A percentile compares a stretch with the other conserved stretches of the same genome.
Evolutionary conservation across 2,888 invertebrate genomes (phyloP).

Genomic region (Torymus texanus): DNA sequence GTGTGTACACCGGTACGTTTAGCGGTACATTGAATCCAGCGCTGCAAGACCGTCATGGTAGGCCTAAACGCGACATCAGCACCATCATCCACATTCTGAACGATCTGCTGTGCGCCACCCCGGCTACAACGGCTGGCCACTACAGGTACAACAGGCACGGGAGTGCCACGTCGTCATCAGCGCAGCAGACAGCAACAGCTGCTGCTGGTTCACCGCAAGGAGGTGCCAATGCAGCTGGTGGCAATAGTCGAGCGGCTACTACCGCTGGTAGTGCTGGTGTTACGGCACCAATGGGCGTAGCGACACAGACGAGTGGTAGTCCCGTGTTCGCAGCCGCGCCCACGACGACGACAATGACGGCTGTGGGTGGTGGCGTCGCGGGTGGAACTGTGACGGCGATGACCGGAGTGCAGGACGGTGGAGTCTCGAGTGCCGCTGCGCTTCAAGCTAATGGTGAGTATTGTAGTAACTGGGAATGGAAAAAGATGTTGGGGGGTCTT

Average conservation of each 20-base stretch:
- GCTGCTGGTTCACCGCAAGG: no score
- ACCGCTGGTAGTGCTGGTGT: no score
- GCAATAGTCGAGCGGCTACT: no score
- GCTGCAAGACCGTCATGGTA: slow-evolving; percentile 91
- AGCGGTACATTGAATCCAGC: slow-evolving; percentile 96
- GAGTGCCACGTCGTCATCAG: slow-evolving; percentile 46
- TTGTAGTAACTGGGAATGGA: no score
- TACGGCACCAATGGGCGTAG: background rate
- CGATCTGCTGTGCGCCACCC: slow-evolving; percentile 92
- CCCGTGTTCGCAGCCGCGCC: slow-evolving; percentile 53
- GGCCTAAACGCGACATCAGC: slow-evolving; percentile 94
- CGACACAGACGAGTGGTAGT: slow-evolving; percentile 52
- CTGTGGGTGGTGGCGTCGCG: background rate
- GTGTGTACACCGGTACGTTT: slow-evolving; percentile 97
- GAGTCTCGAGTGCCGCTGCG: no score
- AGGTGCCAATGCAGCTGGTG: no score
- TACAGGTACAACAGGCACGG: slow-evolving; percentile 72
- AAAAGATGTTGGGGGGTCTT: no score
- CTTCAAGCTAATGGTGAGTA: no score
- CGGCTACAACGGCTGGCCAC: slow-evolving; percentile 76
- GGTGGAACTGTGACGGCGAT: background rate
- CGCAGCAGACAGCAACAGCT: no score
- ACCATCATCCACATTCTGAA: slow-evolving; percentile 97
- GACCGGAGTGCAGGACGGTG: background rate
- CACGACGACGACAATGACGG: slow-evolving; percentile 41